Base-by-base conservation (phyloP, 2,113 vertebrate genomes). In the Cervus canadensis region DNA sequence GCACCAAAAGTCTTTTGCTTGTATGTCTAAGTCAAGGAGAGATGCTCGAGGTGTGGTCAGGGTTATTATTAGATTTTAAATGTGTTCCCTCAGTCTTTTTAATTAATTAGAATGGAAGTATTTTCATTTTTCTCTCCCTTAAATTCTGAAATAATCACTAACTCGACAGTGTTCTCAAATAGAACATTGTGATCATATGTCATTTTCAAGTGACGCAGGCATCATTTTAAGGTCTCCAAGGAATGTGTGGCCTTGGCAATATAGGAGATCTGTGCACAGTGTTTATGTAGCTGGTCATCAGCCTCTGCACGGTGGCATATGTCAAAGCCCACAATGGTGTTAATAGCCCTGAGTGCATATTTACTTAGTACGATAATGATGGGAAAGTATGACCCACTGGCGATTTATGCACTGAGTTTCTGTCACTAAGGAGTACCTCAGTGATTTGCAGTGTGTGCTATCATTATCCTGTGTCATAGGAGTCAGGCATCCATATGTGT, bases 321-420 rank as follows among this genome's bases (percentile, higher is more conserved):
- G 52, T 91, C 48, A 95, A 84, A 95, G 26, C 33, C 14, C 19
- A 67, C 79, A 89, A 26, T 25, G 48, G 48, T 96, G 36, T 90
- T 97, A 93, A 93, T 43, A 96, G 93, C 43, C 28, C 81, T 83
- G 85, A 98, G 64, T 83, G 87, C 54, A 82, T 78, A 62, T 78
- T 96, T 87, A 64, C 62, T 78, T 50, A 71, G 28, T 52, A 52
- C 16, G 67, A 9, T 79, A 82, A 97, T 96, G 94, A 94, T 36
- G 30, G 59, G 23, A 84, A 97, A 71, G 45, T 45, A 87, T 79
- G 85, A 87, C 57, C 64, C 74, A 87, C 26, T 82, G 64, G 71
- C 76, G 92, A 88, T 84, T 96, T 60, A 76, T n/a, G 81, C 40
- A 43, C 81, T 45, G 36, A 43, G 36, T 64, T 95, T 92, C 71